Conservation (phyloP, 37 sponge, comb jelly and placozoan species). For the Ephydatia muelleri region DNA sequence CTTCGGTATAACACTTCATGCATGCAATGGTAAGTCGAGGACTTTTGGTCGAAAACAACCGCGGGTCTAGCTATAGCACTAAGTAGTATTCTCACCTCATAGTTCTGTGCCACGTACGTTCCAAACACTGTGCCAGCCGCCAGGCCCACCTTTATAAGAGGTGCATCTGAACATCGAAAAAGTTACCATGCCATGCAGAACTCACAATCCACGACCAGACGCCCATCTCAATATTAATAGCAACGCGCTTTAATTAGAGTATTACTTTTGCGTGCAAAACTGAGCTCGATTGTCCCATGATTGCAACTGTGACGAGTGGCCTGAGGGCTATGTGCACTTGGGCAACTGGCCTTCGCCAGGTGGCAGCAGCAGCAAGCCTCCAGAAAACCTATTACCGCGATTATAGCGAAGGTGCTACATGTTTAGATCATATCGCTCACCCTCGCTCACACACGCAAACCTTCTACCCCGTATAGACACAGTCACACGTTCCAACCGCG, state of each 20-base stretch:
- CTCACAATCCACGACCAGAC: neutral
- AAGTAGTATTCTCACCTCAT: slow-evolving; percentile 13
- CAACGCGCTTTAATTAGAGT: neutral
- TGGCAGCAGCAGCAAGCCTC: neutral
- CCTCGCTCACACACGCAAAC: no score
- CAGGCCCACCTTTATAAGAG: slow-evolving; percentile 46
- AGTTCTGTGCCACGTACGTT: slow-evolving; percentile 70
- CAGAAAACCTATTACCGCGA: neutral
- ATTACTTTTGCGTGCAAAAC: neutral
- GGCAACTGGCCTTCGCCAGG: neutral
- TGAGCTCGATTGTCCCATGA: neutral
- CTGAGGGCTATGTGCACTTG: neutral
- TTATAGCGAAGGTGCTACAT: neutral
- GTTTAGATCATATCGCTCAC: no score
- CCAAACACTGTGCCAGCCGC: slow-evolving; percentile 51
- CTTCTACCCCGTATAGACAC: neutral
- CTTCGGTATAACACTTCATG: neutral
- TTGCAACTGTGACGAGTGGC: neutral
- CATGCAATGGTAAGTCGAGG: neutral
- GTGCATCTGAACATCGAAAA: neutral
- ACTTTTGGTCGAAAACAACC: neutral
- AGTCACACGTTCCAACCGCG: neutral
- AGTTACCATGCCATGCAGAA: neutral
- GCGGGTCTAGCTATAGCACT: neutral
- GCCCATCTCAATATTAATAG: neutral